Evolutionary conservation across 2,888 invertebrate species (phyloP), one percentile per base, ranked within the genome.

Genomic region (Alentia gelatinosa): DNA sequence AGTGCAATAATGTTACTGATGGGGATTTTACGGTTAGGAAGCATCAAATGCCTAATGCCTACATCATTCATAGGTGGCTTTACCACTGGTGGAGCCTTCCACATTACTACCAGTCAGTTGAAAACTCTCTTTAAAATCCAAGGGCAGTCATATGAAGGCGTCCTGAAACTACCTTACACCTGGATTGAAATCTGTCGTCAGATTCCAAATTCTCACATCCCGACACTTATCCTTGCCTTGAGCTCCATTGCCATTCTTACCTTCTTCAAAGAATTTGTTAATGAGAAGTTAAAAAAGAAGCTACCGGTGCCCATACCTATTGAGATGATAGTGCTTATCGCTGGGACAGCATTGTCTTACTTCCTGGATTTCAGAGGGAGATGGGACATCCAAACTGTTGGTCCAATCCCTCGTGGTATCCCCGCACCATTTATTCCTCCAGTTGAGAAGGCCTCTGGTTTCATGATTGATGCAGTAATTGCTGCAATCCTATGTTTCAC

Each of bases 11-110:
- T 98, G 98, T 94, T 98, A 23, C 92, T 97, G 19, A 98, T 98
- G 98, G 98, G 97, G 96, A 94, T 97, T 89, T 96, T 98, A 89
- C 97, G 97, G 37, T 96, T 98, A 91, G 98, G 98, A 0, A 97
- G 97, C 0, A 97, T 98, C 23, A 97, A 98, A 0, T 97, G 98
- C 0, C 96, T 98, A 30, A 97, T 98, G 56, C 98, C 98, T 0
- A 98, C 98, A 94, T 97, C 98, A 0, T 93, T 93, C 68, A 79
- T 92, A n/a, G 68, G 91, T 12, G 92, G 92, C 23, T 93, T 93
- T 68, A 93, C 93, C 33, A 92, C 94, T 30, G 95, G 94, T 0
- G 93, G 94, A 0, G 93, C 93, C 7, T 79, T 93, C 47, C 92
- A 93, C 40, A 93, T 93, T 47, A 79, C 90, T 37, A 91, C 91